Evolutionary conservation across 1,140 invertebrate species (phyloP).

Genomic region (Luehdorfia chinensis): DNA sequence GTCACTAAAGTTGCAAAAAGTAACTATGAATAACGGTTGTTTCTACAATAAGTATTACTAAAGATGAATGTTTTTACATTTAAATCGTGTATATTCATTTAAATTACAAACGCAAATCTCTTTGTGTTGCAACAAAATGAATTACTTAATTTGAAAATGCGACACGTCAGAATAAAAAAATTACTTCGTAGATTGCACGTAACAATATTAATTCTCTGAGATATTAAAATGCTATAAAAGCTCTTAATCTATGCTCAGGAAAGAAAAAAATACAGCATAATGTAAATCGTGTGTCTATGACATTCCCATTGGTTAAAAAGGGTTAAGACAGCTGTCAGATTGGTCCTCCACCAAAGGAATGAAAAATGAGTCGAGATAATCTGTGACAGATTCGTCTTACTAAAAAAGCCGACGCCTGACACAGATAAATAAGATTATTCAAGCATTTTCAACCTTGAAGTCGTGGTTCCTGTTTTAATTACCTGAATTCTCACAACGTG

Average conservation of each 20-base stretch:
- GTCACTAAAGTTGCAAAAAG: no score
- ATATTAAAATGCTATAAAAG: conserved; percentile 49
- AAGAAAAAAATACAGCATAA: conserved; percentile 42
- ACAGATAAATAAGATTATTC: conserved; percentile 72
- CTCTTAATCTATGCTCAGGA: conserved; percentile 30
- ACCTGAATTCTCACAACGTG: conserved; percentile 70
- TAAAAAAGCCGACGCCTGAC: conserved; percentile 71
- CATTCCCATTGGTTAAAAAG: conserved; percentile 73
- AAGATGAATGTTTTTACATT: background rate
- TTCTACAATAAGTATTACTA: background rate
- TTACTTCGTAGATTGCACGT: conserved; percentile 15
- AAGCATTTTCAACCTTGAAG: conserved; percentile 58
- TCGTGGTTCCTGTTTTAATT: conserved; percentile 69
- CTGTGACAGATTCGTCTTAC: conserved; percentile 72
- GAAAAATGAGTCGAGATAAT: conserved; percentile 67
- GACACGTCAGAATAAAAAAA: conserved; percentile 8
- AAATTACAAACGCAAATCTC: conserved; percentile 14
- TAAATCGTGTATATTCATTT: conserved; percentile 9
- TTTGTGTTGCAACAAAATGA: conserved; percentile 12
- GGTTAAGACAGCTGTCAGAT: conserved; percentile 72
- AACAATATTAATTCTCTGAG: conserved; percentile 17
- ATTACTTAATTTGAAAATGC: conserved; percentile 12
- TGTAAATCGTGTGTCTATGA: conserved; percentile 63
- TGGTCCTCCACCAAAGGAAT: conserved; percentile 65
- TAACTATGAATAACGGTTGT: no score